A percentile compares a stretch with the other conserved stretches of the same genome.
phyloP scores from a whole-genome alignment of 92 coral and sea anemone genomes.

The Pocillopora meandrina region DNA sequence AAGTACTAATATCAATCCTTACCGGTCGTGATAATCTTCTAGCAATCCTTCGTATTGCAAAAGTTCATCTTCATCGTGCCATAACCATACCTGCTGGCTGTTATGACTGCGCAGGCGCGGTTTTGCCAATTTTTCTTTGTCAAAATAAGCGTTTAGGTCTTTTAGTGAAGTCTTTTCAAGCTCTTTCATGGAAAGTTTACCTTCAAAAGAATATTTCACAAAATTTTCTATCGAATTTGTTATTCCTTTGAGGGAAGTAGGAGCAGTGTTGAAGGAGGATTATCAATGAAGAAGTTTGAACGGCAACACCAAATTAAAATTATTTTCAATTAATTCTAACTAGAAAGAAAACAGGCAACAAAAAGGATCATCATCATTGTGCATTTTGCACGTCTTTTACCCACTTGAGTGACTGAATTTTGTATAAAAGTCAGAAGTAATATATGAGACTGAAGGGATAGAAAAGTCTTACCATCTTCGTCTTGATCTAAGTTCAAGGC shows the following conservation, averaged over 20 bases:
- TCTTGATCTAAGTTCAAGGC: slow-evolving; percentile 69
- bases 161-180: slow-evolving; percentile 60
- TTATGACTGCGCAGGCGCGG: slow-evolving; percentile 65
- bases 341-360: too few relatives aligned
- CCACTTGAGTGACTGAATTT: too few relatives aligned
- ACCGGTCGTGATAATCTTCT: slow-evolving; percentile 95
- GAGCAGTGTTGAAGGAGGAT: not conserved
- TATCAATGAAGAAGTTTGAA: too few relatives aligned
- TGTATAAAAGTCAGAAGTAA: too few relatives aligned
- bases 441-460: too few relatives aligned
- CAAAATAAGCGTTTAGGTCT: slow-evolving; percentile 63
- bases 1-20: not conserved
- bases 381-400: too few relatives aligned
- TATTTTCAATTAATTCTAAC: too few relatives aligned
- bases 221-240: not conserved
- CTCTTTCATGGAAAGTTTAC: slow-evolving; percentile 68
- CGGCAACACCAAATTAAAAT: too few relatives aligned
- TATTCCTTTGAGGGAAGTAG: not conserved
- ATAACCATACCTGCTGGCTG: slow-evolving; percentile 85
- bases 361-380: too few relatives aligned
- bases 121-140: slow-evolving; percentile 28
- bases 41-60: slow-evolving; percentile 87
- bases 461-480: slow-evolving; percentile 55
- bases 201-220: slow-evolving; percentile 21
- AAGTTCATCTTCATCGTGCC: slow-evolving; percentile 98